Conservation (phyloP, 2,113 vertebrate genomes). For the Hemiscyllium ocellatum region DNA sequence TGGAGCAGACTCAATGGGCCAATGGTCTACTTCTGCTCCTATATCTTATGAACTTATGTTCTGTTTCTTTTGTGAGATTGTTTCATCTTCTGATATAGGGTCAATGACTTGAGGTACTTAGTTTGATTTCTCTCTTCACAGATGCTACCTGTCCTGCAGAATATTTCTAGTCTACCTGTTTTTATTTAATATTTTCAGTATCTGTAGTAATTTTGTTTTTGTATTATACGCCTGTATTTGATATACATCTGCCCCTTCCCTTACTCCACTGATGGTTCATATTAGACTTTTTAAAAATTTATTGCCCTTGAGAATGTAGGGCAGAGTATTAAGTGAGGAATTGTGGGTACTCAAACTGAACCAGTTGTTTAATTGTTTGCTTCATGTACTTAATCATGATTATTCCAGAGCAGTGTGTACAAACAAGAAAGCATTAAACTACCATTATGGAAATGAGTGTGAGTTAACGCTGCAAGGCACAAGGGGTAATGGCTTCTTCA, state of each 20-base stretch:
- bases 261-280: neutral
- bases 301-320: too few species aligned
- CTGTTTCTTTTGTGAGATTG: neutral
- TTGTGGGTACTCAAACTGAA: neutral
- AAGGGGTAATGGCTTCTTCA: neutral
- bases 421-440: neutral
- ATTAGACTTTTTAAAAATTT: too few species aligned
- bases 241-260: too few species aligned
- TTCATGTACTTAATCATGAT: neutral
- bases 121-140: too few species aligned
- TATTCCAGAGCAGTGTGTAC: neutral
- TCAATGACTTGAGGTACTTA: too few species aligned
- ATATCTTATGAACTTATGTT: neutral
- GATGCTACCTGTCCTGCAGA: too few species aligned
- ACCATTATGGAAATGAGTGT: neutral
- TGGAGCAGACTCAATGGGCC: too few species aligned
- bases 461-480: neutral
- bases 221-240: neutral
- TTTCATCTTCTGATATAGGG: too few species aligned
- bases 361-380: neutral
- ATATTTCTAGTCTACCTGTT: too few species aligned
- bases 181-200: too few species aligned
- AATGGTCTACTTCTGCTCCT: too few species aligned
- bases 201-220: too few species aligned
- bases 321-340: neutral